These are phyloP conservation scores for Pollachius pollachius DNA, from an alignment of 2,113 vertebrate species.

Conservation along the genomic window DNA sequence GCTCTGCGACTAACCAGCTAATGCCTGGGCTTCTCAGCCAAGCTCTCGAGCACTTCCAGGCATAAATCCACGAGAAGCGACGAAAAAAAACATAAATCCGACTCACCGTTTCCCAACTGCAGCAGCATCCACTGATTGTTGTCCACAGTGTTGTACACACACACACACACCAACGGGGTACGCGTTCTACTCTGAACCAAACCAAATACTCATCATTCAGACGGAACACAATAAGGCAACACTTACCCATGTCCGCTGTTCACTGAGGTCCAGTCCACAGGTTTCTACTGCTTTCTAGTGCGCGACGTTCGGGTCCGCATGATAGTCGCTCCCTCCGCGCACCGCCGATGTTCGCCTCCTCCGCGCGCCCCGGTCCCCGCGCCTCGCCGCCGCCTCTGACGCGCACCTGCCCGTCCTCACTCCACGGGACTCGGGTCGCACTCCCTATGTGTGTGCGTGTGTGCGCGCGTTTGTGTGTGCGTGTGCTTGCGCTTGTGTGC, in stretches of 20 bases:
- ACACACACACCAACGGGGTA: too few relatives aligned
- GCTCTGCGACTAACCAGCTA: slow-evolving; percentile 48
- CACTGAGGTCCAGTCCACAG: slow-evolving; percentile 71
- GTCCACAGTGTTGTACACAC: not conserved
- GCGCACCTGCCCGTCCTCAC: slow-evolving; percentile 46
- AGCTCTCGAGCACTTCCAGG: too few relatives aligned
- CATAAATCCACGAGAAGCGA: too few relatives aligned
- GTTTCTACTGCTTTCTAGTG: slow-evolving; percentile 63
- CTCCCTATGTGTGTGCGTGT: too few relatives aligned
- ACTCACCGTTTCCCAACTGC: too few relatives aligned
- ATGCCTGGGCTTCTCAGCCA: too few relatives aligned
- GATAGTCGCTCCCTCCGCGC: slow-evolving; percentile 63
- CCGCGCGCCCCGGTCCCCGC: slow-evolving; percentile 40
- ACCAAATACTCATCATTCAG: not conserved
- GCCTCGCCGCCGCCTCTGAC: slow-evolving; percentile 14
- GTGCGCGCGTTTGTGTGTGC: slow-evolving; percentile 38
- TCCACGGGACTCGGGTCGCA: slow-evolving; percentile 52
- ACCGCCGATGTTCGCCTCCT: slow-evolving; percentile 63
- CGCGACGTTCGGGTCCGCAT: slow-evolving; percentile 70
- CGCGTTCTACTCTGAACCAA: too few relatives aligned
- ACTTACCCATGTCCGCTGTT: slow-evolving; percentile 77
- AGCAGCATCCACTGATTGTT: too few relatives aligned
- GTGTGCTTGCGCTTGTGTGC: slow-evolving; percentile 43
- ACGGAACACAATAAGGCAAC: slow-evolving; percentile 17
- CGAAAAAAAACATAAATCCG: too few relatives aligned